These are phyloP conservation scores for Whitmania pigra DNA, from an alignment of 1,140 invertebrate species.

Conservation along the genomic window DNA sequence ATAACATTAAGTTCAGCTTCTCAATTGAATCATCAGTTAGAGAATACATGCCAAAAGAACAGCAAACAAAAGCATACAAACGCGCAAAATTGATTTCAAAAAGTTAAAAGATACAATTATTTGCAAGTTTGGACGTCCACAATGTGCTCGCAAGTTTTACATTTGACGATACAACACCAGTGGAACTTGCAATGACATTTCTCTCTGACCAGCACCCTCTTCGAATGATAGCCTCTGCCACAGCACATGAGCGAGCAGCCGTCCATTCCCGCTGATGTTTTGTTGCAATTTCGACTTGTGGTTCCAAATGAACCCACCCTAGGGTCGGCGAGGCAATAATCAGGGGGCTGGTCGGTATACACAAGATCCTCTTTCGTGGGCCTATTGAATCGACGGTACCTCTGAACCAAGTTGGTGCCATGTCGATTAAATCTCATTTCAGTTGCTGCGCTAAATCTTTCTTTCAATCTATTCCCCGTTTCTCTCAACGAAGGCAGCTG, in stretches of 20 bases:
- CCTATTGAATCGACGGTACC: constrained; percentile 36
- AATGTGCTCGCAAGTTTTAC: constrained; percentile 46
- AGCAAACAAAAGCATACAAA: no score
- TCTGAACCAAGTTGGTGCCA: constrained; percentile 37
- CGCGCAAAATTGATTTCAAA: background rate
- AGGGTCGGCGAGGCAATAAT: constrained; percentile 48
- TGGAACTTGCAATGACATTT: constrained; percentile 77
- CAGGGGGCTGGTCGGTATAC: constrained; percentile 77
- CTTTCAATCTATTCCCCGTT: constrained; percentile 73
- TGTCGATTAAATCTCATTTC: constrained; percentile 70
- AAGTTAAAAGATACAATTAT: background rate
- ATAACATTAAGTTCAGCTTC: no score
- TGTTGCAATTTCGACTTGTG: background rate
- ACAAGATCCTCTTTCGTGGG: constrained; percentile 64
- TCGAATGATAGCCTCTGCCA: constrained; percentile 71
- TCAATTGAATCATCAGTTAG: no score
- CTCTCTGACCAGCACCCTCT: constrained; percentile 59
- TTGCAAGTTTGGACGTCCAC: constrained; percentile 13
- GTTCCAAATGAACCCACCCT: constrained; percentile 2
- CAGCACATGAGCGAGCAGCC: constrained; percentile 76
- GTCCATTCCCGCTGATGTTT: constrained; percentile 39
- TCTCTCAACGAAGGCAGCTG: constrained; percentile 74
- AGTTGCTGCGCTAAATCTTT: constrained; percentile 79
- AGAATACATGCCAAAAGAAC: no score
- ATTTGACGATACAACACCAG: constrained; percentile 80